phyloP scores from a whole-genome alignment of 2,113 vertebrate species.

The Zingel zingel region DNA sequence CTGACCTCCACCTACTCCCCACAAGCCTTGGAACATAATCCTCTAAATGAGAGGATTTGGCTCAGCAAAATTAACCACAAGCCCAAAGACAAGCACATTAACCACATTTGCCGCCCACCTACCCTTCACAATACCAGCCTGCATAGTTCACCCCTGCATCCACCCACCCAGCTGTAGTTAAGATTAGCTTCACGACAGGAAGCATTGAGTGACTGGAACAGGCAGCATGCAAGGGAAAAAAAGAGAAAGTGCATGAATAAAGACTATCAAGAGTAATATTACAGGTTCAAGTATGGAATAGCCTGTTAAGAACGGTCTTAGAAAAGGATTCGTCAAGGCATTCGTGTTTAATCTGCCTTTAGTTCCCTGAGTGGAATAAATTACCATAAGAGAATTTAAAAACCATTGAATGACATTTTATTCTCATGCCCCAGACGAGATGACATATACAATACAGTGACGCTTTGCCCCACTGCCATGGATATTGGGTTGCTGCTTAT shows the following conservation, averaged over 20 bases:
- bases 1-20: constrained; percentile 74
- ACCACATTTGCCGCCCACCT: constrained; percentile 64
- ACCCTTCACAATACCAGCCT: constrained; percentile 52
- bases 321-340: not conserved
- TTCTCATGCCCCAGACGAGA: constrained; percentile 18
- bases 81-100: constrained; percentile 64
- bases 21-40: constrained; percentile 63
- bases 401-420: constrained; percentile 18
- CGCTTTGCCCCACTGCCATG: constrained; percentile 37
- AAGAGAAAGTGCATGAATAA: constrained; percentile 30
- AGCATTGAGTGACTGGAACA: constrained; percentile 36
- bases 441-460: constrained; percentile 33
- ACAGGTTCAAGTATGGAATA: constrained; percentile 2
- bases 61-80: constrained; percentile 70
- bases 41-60: constrained; percentile 75
- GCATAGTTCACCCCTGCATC: constrained; percentile 39
- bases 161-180: constrained; percentile 47
- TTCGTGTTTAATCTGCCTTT: constrained; percentile 9
- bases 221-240: not conserved
- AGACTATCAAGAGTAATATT: constrained; percentile 12
- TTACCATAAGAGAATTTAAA: constrained; percentile 19
- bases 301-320: constrained; percentile 9
- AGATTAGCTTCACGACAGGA: constrained; percentile 22
- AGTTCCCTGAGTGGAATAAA: constrained; percentile 7
- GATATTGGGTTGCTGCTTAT: constrained; percentile 60